Conservation (phyloP, 2,797 vertebrate genomes). For the Rhinoraja longicauda region DNA sequence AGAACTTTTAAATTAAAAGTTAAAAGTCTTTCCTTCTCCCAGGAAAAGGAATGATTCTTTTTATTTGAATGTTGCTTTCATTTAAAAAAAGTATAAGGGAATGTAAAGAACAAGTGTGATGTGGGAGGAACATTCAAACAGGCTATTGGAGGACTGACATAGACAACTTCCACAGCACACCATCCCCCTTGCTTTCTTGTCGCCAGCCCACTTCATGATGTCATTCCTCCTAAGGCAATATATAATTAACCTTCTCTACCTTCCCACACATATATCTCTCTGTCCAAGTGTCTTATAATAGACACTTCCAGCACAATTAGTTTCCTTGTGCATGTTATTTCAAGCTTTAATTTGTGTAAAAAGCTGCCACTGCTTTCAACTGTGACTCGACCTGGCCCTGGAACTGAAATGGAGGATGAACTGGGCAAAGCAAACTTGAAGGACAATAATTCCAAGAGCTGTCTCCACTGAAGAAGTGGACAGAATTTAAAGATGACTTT, state of each 20-base stretch:
- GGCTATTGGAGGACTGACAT: neutral
- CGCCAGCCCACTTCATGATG: constrained; percentile 4
- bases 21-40: neutral
- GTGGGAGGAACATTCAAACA: neutral
- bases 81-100: neutral
- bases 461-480: neutral
- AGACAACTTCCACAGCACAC: neutral
- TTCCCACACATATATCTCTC: constrained; percentile 6
- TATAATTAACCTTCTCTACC: constrained; percentile 23
- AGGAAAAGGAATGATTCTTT: neutral
- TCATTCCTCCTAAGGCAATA: constrained; percentile 3
- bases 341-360: neutral
- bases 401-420: neutral
- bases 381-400: neutral
- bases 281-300: neutral
- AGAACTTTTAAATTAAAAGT: too few relatives aligned
- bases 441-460: neutral
- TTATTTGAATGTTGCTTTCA: neutral
- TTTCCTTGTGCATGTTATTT: neutral
- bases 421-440: neutral
- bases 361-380: neutral
- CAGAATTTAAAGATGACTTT: too few relatives aligned
- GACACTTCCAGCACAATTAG: neutral
- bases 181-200: neutral
- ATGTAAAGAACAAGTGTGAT: neutral